Base-by-base conservation (phyloP, 2,888 invertebrate genomes). In the Dorcus parallelipipedus region DNA sequence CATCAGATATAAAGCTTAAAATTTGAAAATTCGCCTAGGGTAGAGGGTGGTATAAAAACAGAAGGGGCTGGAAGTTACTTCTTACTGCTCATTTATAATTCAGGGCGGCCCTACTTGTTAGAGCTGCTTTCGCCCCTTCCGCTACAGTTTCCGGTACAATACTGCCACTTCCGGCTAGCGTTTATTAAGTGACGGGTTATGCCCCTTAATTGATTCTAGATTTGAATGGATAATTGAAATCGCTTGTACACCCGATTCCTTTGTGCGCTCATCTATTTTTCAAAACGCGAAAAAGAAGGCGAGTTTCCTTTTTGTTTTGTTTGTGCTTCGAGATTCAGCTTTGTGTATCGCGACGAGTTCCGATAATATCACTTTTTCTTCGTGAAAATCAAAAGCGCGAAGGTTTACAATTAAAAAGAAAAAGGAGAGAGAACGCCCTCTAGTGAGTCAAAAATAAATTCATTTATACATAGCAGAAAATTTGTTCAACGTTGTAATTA, bases 21-120 rank as follows among this genome's bases (percentile, higher is more conserved):
- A 76, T 76, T 75, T 72, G 62, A 69, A 73, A 74, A 71, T 72
- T 72, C 69, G 68, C 69, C 63, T 63, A 66, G 56, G 65, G 64
- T 66, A 66, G 68, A 67, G 72, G 69, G 70, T 47, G 71, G 73
- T 71, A 74, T 73, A 73, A 74, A 75, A 75, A 75, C 73, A 73
- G 62, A 59, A 61, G 64, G 69, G 71, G 73, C 70, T 59, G 63
- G 73, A 76, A 78, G 78, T 78, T 78, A 76, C 76, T 78, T 78
- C 79, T 79, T 78, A 78, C 76, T 71, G 70, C 71, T 76, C 77
- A 77, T 79, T 75, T 75, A 78, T 79, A 73, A 79, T 79, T 77
- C 77, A 79, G 65, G 59, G 63, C 66, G 68, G 69, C 70, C 72
- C 66, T 67, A 68, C 69, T 69, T 69, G 68, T 68, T 69, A 67